Evolutionary conservation across 2,888 invertebrate genomes (phyloP), one percentile per base, ranked within the genome.

Genomic region (Ommatoiulus sabulosus): DNA sequence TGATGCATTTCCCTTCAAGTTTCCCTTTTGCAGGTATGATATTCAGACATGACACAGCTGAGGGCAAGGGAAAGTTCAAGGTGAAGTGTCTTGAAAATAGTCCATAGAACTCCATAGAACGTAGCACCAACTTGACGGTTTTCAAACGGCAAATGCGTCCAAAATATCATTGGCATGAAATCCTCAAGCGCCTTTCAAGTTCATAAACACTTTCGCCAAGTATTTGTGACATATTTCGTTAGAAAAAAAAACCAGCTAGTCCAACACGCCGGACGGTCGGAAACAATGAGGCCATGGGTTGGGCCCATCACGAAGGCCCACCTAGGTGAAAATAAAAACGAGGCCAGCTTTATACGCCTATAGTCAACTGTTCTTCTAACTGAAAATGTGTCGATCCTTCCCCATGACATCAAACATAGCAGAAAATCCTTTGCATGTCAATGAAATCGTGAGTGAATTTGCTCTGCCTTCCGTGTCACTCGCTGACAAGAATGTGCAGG

Each of bases 271-370:
- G 35, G 35, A 35, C 35, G 12, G 72, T 72, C 0, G 80, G 15
- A 24, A 80, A 80, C 80, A 80, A 80, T 80, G 80, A 80, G 80
- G 80, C 35, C 80, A 80, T 35, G 80, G 80, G 80, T 80, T 80
- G 80, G 80, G 80, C 80, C 80, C 80, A 35, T 80, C 80, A 80
- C 80, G 80, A 80, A 8, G 80, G 24, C 80, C 80, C 80, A 80
- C 80, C 80, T 80, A 80, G 35, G 10, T 15, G 15, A 80, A 80
- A 80, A 35, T 80, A 80, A 80, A 80, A 80, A 80, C 80, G 80
- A 80, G 80, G 80, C 80, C 80, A 80, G 80, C 15, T 80, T 80
- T 80, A 35, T 15, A 80, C 80, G 80, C 80, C 80, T 80, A n/a
- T n/a, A 24, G 80, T 24, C 35, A 35, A 80, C 35, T 12, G 72